These are phyloP conservation scores for Drosophila pallidifrons DNA, from an alignment of 1,140 invertebrate genomes.

Conservation along the genomic window DNA sequence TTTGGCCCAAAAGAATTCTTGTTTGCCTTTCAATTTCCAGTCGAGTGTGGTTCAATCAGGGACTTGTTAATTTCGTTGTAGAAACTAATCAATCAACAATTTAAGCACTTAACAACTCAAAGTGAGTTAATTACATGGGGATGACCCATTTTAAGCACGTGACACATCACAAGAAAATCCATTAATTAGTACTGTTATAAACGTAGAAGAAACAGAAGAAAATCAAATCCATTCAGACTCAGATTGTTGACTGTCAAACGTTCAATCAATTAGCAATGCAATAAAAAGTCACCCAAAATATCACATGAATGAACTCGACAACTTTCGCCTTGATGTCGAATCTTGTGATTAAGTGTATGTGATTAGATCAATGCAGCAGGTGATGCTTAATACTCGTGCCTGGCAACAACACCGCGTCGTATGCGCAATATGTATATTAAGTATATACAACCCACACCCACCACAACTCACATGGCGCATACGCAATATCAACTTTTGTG, in stretches of 20 bases:
- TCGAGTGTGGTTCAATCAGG: conserved; percentile 1
- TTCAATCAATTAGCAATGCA: conserved; percentile 22
- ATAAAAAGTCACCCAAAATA: conserved; percentile 20
- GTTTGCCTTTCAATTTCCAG: conserved; percentile 8
- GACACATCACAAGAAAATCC: conserved; percentile 35
- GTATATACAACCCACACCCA: conserved; percentile 9
- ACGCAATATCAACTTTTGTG: conserved; percentile 64
- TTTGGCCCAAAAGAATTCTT: background rate
- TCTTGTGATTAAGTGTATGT: conserved; percentile 49
- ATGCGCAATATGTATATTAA: conserved; percentile 64
- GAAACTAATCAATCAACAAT: conserved; percentile 16
- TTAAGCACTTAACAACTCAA: conserved; percentile 23
- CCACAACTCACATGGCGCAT: conserved; percentile 63
- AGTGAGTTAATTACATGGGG: conserved; percentile 9
- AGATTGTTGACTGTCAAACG: conserved; percentile 8
- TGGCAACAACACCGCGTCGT: conserved; percentile 53
- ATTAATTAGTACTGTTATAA: conserved; percentile 46
- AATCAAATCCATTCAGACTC: conserved; percentile 37
- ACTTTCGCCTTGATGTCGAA: conserved; percentile 42
- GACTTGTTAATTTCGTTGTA: conserved; percentile 19
- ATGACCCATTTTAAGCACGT: conserved; percentile 37
- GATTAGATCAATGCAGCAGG: conserved; percentile 44
- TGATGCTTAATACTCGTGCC: conserved; percentile 5
- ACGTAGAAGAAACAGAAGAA: conserved; percentile 15
- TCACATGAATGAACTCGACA: conserved; percentile 44